These are phyloP conservation scores for Muricea muricata DNA, from an alignment of 92 coral and sea anemone species.

Conservation along the genomic window DNA sequence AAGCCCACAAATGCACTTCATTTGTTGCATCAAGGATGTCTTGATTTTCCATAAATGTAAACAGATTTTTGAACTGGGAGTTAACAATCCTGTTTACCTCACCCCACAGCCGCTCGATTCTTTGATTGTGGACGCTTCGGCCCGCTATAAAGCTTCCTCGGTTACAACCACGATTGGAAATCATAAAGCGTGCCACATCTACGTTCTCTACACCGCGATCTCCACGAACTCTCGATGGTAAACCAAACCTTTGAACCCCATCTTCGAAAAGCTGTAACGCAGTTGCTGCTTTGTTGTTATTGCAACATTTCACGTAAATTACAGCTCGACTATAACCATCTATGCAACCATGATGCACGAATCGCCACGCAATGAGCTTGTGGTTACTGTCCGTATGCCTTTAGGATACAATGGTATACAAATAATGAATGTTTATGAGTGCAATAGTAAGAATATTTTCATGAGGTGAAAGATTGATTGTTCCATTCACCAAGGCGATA, in stretches of 20 bases:
- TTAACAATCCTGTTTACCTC: constrained; percentile 27
- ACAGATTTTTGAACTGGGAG: constrained; percentile 19
- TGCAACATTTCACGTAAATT: constrained; percentile 15
- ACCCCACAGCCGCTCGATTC: constrained; percentile 10
- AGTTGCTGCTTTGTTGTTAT: constrained; percentile 38
- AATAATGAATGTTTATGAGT: too few relatives aligned
- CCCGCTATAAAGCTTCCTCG: background rate
- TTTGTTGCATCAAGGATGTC: constrained; percentile 8
- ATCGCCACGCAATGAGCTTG: background rate
- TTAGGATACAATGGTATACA: too few relatives aligned
- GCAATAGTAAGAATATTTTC: too few relatives aligned
- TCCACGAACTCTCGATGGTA: background rate
- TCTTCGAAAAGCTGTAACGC: constrained; percentile 58
- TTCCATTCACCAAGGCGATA: too few relatives aligned
- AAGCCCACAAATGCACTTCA: constrained; percentile 30
- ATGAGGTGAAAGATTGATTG: too few relatives aligned
- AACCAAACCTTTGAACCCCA: constrained; percentile 47
- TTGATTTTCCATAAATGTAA: constrained; percentile 15
- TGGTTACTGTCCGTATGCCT: constrained; percentile 11
- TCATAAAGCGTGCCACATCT: constrained; percentile 11
- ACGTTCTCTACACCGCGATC: background rate
- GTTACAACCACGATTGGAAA: background rate
- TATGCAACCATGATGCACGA: constrained; percentile 18
- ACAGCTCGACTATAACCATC: constrained; percentile 31
- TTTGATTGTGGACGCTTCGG: constrained; percentile 1